phyloP scores from a whole-genome alignment of 2,888 invertebrate species.

The Thysanoteuthis rhombus region DNA sequence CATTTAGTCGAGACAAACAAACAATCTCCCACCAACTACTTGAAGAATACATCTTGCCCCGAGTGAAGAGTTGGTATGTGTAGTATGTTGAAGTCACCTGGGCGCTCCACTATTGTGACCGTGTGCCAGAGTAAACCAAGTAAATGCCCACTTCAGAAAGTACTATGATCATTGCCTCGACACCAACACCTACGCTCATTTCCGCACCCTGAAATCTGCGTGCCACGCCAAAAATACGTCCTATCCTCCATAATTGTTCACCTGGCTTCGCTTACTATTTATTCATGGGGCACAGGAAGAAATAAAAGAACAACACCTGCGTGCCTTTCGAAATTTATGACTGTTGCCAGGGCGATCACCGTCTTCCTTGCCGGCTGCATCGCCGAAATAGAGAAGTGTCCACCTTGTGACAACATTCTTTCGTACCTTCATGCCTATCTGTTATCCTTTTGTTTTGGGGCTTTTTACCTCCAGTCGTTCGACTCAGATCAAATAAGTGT shows the following conservation, averaged over 20 bases:
- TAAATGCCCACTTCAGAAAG: too few relatives aligned
- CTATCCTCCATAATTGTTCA: not conserved
- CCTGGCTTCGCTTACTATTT: not conserved
- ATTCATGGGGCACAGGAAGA: not conserved
- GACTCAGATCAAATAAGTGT: not conserved
- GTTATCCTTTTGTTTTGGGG: not conserved
- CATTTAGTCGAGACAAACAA: too few relatives aligned
- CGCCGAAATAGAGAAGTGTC: not conserved
- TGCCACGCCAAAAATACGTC: not conserved
- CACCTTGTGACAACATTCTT: not conserved
- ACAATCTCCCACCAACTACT: too few relatives aligned
- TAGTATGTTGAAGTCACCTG: too few relatives aligned
- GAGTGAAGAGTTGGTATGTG: too few relatives aligned
- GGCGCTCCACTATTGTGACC: too few relatives aligned
- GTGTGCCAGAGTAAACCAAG: too few relatives aligned
- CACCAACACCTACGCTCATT: not conserved
- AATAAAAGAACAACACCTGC: not conserved
- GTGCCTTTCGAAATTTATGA: not conserved
- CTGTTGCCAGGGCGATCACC: not conserved
- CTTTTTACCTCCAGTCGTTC: not conserved
- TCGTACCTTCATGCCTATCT: not conserved
- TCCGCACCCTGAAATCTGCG: not conserved
- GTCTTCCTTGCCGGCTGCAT: not conserved
- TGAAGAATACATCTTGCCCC: too few relatives aligned
- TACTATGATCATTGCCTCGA: not conserved